Base-by-base conservation (phyloP, 2,113 vertebrate species). In the Saguinus imperator region DNA sequence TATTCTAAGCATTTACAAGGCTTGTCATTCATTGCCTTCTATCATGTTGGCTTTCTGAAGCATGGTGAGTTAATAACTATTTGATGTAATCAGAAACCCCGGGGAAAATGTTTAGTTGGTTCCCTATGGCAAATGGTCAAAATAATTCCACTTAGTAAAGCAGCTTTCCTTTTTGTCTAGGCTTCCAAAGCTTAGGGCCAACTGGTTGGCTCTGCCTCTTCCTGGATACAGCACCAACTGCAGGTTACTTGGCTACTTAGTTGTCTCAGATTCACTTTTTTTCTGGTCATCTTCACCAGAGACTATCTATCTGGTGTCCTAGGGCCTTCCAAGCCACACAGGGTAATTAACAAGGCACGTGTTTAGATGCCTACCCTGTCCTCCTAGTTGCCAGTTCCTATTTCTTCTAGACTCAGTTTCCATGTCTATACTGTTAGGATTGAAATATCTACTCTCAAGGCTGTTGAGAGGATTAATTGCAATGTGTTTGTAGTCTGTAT, bases 121-220 rank as follows among this genome's bases (percentile, higher is more conserved):
- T 70, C 94, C 64, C 70, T 79, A 52, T 58, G 72, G 57, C 81
- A 82, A 97, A 93, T 40, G 79, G 25, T 85, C 89, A 94, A 72
- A 91, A 95, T 66, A 90, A 80, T 64, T 57, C 58, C 66, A 55
- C 80, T 85, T 48, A 16, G 73, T 70, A 86, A 68, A 27, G n/a
- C 2, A 4, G 4, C 16, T 83, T 79, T 86, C 50, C 87, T 20
- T 68, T 61, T 21, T 50, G 20, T 40, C 37, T 89, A 75, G 66
- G 70, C 73, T 73, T 96, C 75, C 79, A 66, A 82, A 72, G 35
- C 29, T 81, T 70, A 25, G 72, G 73, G 57, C 52, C 52, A 48
- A 20, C 43, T 21, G 68, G 72, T 25, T 76, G 29, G 43, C 27
- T 84, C 68, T 43, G 37, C 12, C 64, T 16, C 61, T 89, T 88